These are phyloP conservation scores for Eueides isabella DNA, from an alignment of 1,140 invertebrate species.

Conservation along the genomic window DNA sequence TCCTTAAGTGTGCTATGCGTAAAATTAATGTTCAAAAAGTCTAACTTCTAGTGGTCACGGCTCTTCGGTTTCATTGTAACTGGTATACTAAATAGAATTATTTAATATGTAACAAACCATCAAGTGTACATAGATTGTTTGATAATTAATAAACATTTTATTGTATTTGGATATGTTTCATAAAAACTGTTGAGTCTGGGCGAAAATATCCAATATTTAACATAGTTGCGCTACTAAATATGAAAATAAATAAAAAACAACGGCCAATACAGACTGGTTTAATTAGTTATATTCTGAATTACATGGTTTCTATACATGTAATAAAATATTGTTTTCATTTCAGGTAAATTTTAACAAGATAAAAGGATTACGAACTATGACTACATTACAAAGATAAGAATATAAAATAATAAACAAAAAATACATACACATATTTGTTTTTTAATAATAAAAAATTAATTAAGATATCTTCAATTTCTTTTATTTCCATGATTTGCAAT, in stretches of 20 bases:
- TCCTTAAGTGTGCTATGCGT: too few relatives aligned
- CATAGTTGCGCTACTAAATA: not conserved
- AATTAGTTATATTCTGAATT: not conserved
- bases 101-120: too few relatives aligned
- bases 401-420: slow-evolving; percentile 2
- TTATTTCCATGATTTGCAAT: slow-evolving; percentile 15
- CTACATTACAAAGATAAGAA: not conserved
- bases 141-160: too few relatives aligned
- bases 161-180: too few relatives aligned
- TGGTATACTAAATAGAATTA: too few relatives aligned
- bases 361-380: slow-evolving; percentile 25
- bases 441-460: slow-evolving; percentile 17
- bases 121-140: too few relatives aligned
- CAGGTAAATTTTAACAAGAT: slow-evolving; percentile 37
- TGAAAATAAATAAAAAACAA: not conserved
- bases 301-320: not conserved
- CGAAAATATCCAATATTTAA: too few relatives aligned
- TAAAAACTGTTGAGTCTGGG: too few relatives aligned
- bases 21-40: too few relatives aligned
- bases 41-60: too few relatives aligned
- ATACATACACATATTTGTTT: not conserved
- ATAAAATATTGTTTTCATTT: slow-evolving; percentile 17
- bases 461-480: not conserved
- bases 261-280: not conserved
- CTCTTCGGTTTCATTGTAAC: too few relatives aligned